Percentiles rank a stretch among this genome's conserved stretches.
phyloP scores from a whole-genome alignment of 2,113 vertebrate species.

The Pavo muticus region DNA sequence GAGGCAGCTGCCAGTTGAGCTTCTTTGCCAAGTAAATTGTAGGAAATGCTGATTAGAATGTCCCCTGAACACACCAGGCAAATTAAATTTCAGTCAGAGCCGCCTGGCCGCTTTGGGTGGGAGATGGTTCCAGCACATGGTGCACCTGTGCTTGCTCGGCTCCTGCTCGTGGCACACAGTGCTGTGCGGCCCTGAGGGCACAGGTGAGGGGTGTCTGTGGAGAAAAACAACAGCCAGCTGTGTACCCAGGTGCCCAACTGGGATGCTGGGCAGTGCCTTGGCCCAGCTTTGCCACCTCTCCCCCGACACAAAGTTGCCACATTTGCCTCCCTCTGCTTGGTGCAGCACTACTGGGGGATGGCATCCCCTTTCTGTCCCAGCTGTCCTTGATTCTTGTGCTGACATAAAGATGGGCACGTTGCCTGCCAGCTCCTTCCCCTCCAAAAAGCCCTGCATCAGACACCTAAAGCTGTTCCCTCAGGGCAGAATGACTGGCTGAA shows the following conservation, averaged over 20 bases:
- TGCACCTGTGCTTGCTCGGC: background rate
- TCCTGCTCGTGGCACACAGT: background rate
- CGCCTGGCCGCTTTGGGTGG: background rate
- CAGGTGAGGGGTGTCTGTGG: background rate
- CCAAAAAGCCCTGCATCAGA: background rate
- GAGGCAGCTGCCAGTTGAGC: constrained; percentile 65
- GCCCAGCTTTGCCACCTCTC: background rate
- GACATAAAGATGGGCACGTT: too few relatives aligned
- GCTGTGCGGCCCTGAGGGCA: background rate
- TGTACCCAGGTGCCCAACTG: background rate
- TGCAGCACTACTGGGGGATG: background rate
- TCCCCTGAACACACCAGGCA: constrained; percentile 24
- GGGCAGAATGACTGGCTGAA: background rate
- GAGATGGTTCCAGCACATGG: background rate
- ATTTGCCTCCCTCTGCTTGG: background rate
- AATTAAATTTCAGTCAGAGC: constrained; percentile 61
- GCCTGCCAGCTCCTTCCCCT: background rate
- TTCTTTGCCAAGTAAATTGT: constrained; percentile 66
- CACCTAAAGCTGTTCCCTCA: background rate
- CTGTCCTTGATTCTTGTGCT: too few relatives aligned
- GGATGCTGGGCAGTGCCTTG: too few relatives aligned
- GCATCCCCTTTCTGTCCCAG: background rate
- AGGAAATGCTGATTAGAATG: constrained; percentile 64
- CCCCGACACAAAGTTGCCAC: background rate
- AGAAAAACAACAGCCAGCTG: fast-evolving